A percentile compares a stretch with the other conserved stretches of the same genome.
These are phyloP conservation scores for Actinernus sp. DNA, from an alignment of 92 coral and sea anemone genomes.

Conservation along the genomic window DNA sequence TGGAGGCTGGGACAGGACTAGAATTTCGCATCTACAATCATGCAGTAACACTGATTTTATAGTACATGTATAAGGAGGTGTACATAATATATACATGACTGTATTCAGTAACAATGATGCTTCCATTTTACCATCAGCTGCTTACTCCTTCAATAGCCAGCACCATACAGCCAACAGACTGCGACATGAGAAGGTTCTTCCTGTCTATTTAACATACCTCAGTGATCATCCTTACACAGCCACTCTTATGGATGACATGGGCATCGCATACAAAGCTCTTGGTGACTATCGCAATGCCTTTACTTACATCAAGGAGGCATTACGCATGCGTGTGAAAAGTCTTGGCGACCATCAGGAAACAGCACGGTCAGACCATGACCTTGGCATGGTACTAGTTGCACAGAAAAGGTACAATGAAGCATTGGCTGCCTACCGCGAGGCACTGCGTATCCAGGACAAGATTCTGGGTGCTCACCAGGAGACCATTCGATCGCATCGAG, in stretches of 20 bases:
- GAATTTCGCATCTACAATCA: too few species aligned
- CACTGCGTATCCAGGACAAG: conserved; percentile 85
- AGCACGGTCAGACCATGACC: conserved; percentile 91
- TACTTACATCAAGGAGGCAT: conserved; percentile 74
- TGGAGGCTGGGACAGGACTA: too few species aligned
- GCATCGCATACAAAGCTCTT: conserved; percentile 82
- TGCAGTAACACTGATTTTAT: too few species aligned
- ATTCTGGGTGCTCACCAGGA: conserved; percentile 18
- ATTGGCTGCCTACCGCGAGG: conserved; percentile 68
- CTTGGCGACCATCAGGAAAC: conserved; percentile 98
- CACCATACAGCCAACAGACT: conserved; percentile 86
- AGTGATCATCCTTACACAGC: conserved; percentile 94
- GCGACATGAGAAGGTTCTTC: conserved; percentile 82
- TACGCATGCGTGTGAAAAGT: conserved; percentile 67
- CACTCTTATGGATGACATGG: conserved; percentile 93
- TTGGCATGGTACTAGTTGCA: conserved; percentile 76
- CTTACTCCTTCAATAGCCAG: conserved; percentile 80
- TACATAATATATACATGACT: too few species aligned
- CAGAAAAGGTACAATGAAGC: conserved; percentile 75
- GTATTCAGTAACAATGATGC: too few species aligned
- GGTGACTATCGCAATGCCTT: conserved; percentile 70
- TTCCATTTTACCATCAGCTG: too few species aligned
- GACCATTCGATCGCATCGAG: conserved; percentile 60
- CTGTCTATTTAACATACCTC: conserved; percentile 72
- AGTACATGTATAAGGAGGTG: too few species aligned